These are phyloP conservation scores for Strigamia crassipes DNA, from an alignment of 2,888 invertebrate species.

Conservation along the genomic window DNA sequence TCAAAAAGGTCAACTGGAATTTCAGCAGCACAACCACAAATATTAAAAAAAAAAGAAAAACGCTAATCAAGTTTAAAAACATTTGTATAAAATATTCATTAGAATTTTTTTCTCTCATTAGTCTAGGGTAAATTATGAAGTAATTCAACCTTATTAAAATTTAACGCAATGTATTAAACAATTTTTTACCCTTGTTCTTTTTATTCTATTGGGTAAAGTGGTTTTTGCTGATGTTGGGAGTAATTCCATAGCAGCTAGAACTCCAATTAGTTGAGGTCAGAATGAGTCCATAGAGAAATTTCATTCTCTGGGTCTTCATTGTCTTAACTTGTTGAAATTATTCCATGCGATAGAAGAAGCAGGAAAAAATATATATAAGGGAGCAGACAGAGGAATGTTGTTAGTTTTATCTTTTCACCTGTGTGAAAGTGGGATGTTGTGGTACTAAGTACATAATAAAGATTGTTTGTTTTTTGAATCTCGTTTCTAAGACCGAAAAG, in stretches of 20 bases:
- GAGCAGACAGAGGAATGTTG: background rate
- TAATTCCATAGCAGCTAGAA: conserved; percentile 25
- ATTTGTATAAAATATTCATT: background rate
- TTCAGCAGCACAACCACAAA: too few relatives aligned
- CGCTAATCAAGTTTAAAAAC: background rate
- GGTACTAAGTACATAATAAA: conserved; percentile 32
- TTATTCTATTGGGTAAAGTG: conserved; percentile 32
- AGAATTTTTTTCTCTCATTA: background rate
- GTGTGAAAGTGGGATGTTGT: conserved; percentile 22
- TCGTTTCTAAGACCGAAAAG: conserved; percentile 6
- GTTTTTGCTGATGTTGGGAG: conserved; percentile 12
- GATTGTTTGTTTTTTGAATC: conserved; percentile 20
- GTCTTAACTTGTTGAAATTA: conserved; percentile 36
- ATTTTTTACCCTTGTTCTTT: conserved; percentile 10
- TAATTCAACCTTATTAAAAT: conserved; percentile 25
- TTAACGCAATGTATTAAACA: background rate
- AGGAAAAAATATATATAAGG: background rate
- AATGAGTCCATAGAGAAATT: conserved; percentile 26
- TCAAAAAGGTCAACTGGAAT: background rate
- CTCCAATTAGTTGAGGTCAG: conserved; percentile 27
- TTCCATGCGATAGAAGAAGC: background rate
- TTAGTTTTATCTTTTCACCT: conserved; percentile 36
- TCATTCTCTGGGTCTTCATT: conserved; percentile 23
- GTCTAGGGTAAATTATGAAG: background rate
- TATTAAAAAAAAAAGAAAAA: background rate